A percentile compares a stretch with the other conserved stretches of the same genome.
Evolutionary conservation across 2,888 invertebrate genomes (phyloP).

Genomic region (Lysandra coridon): DNA sequence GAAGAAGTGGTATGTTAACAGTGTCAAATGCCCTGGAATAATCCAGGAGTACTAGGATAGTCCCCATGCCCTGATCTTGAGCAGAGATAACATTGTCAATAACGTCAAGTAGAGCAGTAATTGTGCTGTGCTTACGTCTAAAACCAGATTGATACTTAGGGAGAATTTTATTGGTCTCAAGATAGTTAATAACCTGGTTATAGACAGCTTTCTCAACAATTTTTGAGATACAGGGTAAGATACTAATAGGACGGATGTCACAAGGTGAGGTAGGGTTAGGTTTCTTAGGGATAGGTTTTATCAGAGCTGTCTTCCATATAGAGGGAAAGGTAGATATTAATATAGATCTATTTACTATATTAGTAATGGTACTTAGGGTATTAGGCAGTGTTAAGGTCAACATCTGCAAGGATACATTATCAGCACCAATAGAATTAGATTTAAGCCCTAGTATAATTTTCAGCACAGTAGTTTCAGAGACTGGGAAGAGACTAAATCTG

Average conservation of each 20-base stretch:
- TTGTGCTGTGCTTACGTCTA: no score
- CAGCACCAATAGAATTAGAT: neutral
- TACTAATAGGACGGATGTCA: neutral
- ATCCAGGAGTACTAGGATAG: no score
- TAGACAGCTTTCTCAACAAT: neutral
- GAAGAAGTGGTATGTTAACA: neutral
- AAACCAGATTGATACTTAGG: no score
- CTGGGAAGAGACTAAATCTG: neutral
- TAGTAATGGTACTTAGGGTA: no score
- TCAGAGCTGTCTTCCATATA: neutral
- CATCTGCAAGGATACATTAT: no score
- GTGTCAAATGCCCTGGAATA: no score
- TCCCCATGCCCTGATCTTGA: no score
- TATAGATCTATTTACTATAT: no score
- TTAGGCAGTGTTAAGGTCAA: no score
- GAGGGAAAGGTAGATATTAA: neutral
- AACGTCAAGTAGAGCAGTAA: no score
- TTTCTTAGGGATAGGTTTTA: neutral
- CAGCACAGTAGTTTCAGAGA: neutral
- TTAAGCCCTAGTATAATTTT: neutral
- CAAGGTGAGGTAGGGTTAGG: neutral
- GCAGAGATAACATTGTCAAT: no score
- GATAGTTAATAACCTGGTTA: neutral
- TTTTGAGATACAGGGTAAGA: neutral
- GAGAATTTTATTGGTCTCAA: no score